Evolutionary conservation across 2,113 vertebrate genomes (phyloP).

Genomic region (Martes martes): DNA sequence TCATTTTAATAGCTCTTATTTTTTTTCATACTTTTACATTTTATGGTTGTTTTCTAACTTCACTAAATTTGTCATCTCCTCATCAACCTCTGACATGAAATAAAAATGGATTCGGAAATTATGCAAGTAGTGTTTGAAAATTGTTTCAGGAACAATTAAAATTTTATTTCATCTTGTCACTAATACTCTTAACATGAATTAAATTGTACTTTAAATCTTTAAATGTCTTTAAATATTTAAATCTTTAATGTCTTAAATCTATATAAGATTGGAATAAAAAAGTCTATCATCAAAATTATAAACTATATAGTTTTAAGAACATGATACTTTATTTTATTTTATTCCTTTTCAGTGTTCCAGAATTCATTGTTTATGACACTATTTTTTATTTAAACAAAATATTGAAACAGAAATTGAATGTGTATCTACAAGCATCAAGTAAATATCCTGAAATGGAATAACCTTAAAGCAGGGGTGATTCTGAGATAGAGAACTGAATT

Average conservation of each 20-base stretch:
- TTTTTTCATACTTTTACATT: not conserved
- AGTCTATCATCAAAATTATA: not conserved
- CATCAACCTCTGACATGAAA: not conserved
- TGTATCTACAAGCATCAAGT: not conserved
- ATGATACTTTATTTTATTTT: not conserved
- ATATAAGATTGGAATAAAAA: not conserved
- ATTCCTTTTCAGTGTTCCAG: too few species aligned
- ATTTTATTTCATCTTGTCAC: not conserved
- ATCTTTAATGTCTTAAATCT: not conserved
- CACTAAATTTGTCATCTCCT: not conserved
- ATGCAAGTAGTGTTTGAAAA: not conserved
- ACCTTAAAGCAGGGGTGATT: not conserved
- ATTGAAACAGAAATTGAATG: not conserved
- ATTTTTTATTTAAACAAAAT: not conserved
- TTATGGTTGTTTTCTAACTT: not conserved
- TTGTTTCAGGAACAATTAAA: not conserved
- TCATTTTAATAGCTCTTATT: not conserved
- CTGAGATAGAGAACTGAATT: not conserved
- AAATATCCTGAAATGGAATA: not conserved
- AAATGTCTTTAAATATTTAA: not conserved
- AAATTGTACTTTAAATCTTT: not conserved
- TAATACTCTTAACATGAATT: not conserved
- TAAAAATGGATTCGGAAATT: not conserved
- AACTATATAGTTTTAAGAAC: not conserved
- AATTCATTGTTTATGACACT: too few species aligned